Percentiles rank a stretch among this genome's conserved stretches.
phyloP scores from a whole-genome alignment of 1,140 invertebrate genomes.

The Scaptomyza hsui region DNA sequence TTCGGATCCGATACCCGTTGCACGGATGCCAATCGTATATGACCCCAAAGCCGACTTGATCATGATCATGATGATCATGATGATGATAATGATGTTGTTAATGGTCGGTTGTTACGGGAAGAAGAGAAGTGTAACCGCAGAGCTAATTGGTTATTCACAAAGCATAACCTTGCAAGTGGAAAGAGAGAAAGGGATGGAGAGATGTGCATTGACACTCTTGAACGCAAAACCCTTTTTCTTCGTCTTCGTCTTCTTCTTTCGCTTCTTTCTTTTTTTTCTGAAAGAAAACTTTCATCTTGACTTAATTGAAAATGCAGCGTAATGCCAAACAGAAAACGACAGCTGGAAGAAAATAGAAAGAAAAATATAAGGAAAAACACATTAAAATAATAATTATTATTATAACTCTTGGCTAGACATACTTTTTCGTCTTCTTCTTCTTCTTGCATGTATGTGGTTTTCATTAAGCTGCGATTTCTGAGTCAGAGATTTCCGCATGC shows the following conservation, averaged over 20 bases:
- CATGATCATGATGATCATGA: slow-evolving; percentile 7
- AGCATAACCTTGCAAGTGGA: slow-evolving; percentile 67
- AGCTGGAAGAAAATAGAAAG: slow-evolving; percentile 60
- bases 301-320: slow-evolving; percentile 80
- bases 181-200: slow-evolving; percentile 11
- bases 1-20: slow-evolving; percentile 6
- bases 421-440: no score
- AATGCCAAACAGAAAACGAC: slow-evolving; percentile 72
- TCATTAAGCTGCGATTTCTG: slow-evolving; percentile 3
- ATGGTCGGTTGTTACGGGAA: slow-evolving; percentile 20
- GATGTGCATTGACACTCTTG: slow-evolving; percentile 50
- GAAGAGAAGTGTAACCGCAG: slow-evolving; percentile 53
- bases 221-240: slow-evolving; percentile 16
- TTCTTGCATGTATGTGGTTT: neutral
- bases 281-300: slow-evolving; percentile 54
- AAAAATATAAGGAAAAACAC: slow-evolving; percentile 57
- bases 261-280: neutral
- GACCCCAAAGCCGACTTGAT: slow-evolving; percentile 33
- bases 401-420: slow-evolving; percentile 56
- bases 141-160: slow-evolving; percentile 78
- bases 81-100: slow-evolving; percentile 6
- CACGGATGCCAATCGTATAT: slow-evolving; percentile 26
- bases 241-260: no score
- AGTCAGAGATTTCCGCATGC: slow-evolving; percentile 72
- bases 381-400: slow-evolving; percentile 82